These are phyloP conservation scores for Hippocampus guttulatus DNA, from an alignment of 2,113 vertebrate species.

Conservation along the genomic window DNA sequence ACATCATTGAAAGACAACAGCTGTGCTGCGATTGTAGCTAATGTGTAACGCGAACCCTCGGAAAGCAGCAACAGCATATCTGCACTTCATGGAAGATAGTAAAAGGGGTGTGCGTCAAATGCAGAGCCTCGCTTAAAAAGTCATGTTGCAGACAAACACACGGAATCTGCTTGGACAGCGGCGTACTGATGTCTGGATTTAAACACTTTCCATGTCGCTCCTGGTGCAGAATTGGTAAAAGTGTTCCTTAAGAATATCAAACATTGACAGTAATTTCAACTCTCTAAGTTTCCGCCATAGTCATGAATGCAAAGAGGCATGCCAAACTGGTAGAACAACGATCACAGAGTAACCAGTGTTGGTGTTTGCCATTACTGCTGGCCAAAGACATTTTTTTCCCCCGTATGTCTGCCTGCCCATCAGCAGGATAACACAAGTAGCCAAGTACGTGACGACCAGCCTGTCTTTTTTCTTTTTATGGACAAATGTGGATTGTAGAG, in stretches of 20 bases:
- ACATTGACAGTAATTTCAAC: conserved; percentile 21
- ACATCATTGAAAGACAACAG: not conserved
- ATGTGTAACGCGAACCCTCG: not conserved
- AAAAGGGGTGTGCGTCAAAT: not conserved
- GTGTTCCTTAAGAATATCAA: conserved; percentile 39
- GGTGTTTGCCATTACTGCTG: conserved; percentile 49
- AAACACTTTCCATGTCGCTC: conserved; percentile 37
- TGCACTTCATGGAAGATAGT: conserved; percentile 1
- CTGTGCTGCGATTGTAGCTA: conserved; percentile 1
- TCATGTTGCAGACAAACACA: not conserved
- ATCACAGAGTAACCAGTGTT: conserved; percentile 26
- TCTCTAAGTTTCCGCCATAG: too few species aligned
- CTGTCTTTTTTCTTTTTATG: conserved; percentile 11
- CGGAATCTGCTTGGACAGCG: not conserved
- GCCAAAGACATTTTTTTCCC: not conserved
- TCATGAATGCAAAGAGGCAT: too few species aligned
- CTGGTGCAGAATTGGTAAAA: conserved; percentile 60
- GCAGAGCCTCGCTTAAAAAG: not conserved
- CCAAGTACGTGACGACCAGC: not conserved
- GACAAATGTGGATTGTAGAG: not conserved
- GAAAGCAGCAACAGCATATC: not conserved
- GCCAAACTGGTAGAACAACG: too few species aligned
- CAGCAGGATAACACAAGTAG: not conserved
- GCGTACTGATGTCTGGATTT: conserved; percentile 8
- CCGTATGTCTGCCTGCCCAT: not conserved